phyloP scores from a whole-genome alignment of 2,113 vertebrate species.

The Malurus melanocephalus region DNA sequence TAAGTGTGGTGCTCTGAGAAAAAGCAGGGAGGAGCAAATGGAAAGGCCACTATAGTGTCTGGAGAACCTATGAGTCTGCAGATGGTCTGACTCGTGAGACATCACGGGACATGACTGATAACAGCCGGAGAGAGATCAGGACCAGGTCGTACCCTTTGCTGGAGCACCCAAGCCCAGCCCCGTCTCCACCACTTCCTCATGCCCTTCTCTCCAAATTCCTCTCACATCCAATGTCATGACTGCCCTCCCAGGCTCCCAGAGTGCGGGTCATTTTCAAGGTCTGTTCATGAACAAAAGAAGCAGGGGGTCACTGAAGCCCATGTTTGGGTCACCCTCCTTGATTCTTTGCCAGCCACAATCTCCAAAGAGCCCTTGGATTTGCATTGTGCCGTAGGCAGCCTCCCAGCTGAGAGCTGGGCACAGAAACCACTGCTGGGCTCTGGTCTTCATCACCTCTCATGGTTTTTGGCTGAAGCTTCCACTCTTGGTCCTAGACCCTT shows the following conservation, averaged over 20 bases:
- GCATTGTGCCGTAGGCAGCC: not conserved
- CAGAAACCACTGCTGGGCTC: not conserved
- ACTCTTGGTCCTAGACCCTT: not conserved
- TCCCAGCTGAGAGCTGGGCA: not conserved
- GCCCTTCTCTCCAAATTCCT: not conserved
- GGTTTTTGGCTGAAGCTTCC: not conserved
- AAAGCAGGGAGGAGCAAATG: not conserved
- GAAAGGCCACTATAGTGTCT: not conserved
- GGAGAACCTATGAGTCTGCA: slow-evolving; percentile 4
- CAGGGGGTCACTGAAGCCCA: not conserved
- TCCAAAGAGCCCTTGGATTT: not conserved
- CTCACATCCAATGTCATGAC: accelerated
- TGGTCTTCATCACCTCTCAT: not conserved
- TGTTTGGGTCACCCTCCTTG: not conserved
- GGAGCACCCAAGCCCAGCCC: not conserved
- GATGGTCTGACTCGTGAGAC: slow-evolving; percentile 40
- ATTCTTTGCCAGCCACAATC: accelerated
- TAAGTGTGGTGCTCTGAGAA: not conserved
- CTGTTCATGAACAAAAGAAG: not conserved
- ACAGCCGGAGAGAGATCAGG: not conserved
- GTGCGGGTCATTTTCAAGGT: accelerated
- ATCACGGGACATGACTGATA: slow-evolving; percentile 21
- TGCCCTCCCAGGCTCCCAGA: accelerated
- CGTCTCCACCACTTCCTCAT: not conserved
- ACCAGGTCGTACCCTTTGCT: not conserved